Base-by-base conservation (phyloP, 37 sponge, comb jelly and placozoan genomes). In the Corticium candelabrum region DNA sequence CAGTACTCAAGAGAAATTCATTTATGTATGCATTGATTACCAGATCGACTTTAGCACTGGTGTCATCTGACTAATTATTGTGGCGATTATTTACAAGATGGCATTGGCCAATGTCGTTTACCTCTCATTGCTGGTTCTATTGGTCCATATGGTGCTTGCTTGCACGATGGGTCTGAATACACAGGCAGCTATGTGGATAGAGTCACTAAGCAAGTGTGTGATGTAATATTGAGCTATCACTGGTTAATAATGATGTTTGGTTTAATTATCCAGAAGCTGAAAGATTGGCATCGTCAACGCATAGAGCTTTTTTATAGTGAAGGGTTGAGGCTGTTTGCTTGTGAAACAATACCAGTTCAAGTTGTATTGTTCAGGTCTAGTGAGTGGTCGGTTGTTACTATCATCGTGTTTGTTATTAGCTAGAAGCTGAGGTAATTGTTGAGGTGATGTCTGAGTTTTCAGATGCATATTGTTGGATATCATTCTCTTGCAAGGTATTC, bases 111-210 rank as follows among this genome's bases (percentile, higher is more conserved):
- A 11, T 21, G 62, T 50, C 62, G 62, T 50, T 21, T 50, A 27
- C 86, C 86, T 27, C 78, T 91, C 37, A 80, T 94, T 29, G 96
- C 91, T 75, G 96, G 92, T 27, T 94, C 96, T 1, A 89, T 94
- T 11, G 96, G 96, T 15, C 92, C 96, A 4, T 94, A 87, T 80
- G 96, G 90, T 33, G 91, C 90, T 0, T 93, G 80, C 38, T 86
- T 73, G 21, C 87, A 81, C 41, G 87, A 94, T 82, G 78, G 83
- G n/a, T 91, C 96, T 31, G 92, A 91, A 50, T 94, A 87, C 79
- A 39, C 38, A 34, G 96, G 96, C 0, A 38, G 38, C 41, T 94
- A 94, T 82, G 84, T 91, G 69, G 89, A 94, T 76, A 68, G 73
- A 68, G 78, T 91, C 79, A 75, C 87, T 37, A 34, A 15, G 27